These are phyloP conservation scores for Eptesicus fuscus DNA, from an alignment of 2,113 vertebrate genomes.

Conservation along the genomic window DNA sequence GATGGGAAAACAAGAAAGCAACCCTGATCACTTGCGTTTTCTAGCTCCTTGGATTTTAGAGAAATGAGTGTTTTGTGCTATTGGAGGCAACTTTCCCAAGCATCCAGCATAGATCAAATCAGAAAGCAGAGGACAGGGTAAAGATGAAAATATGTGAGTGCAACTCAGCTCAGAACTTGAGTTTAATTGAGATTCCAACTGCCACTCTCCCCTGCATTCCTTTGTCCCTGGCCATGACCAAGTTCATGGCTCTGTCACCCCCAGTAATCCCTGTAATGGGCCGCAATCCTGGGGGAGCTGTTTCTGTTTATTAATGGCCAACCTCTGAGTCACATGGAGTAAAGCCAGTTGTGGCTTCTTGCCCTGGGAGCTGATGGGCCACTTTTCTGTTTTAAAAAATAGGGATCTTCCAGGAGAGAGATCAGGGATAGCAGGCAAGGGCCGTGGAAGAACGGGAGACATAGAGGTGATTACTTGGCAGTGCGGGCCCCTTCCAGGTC, in stretches of 20 bases:
- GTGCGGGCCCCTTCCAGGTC: background rate
- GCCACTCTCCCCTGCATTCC: conserved; percentile 16
- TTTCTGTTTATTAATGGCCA: conserved; percentile 46
- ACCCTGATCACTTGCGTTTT: background rate
- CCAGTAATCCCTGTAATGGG: conserved; percentile 12
- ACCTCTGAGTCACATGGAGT: conserved; percentile 1
- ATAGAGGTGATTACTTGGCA: background rate
- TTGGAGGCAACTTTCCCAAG: background rate
- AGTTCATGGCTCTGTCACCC: background rate
- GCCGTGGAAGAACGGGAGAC: background rate
- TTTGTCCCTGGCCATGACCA: conserved; percentile 22
- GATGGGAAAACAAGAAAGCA: background rate
- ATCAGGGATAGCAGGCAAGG: background rate
- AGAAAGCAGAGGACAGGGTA: background rate
- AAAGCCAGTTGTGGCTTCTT: conserved; percentile 8
- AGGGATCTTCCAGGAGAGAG: background rate
- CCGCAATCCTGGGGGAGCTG: background rate
- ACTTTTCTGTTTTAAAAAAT: background rate
- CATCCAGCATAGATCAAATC: background rate
- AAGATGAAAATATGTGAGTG: background rate
- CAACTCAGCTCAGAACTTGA: background rate
- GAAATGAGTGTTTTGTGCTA: background rate
- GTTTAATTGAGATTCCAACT: background rate
- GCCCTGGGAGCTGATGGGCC: background rate
- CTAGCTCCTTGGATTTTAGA: background rate